Percentiles rank a stretch among this genome's conserved stretches.
phyloP scores from a whole-genome alignment of 2,888 invertebrate genomes.

The Lasius fuliginosus region DNA sequence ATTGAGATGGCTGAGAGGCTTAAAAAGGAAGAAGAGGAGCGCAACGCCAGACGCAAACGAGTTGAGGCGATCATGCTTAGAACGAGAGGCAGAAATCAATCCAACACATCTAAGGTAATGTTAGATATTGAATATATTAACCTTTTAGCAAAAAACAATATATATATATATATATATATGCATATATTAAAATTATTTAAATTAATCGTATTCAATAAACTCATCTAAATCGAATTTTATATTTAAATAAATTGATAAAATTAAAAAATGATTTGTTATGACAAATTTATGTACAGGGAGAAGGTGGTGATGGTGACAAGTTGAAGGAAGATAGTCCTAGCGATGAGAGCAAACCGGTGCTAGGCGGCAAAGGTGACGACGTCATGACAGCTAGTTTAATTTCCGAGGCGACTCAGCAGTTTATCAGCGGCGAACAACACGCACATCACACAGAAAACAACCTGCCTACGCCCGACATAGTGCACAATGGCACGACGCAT shows the following conservation, averaged over 20 bases:
- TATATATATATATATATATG: not conserved
- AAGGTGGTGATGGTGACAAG: conserved; percentile 83
- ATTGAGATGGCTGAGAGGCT: conserved; percentile 94
- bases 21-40: conserved; percentile 95
- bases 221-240: not conserved
- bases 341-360: conserved; percentile 81
- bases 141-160: not conserved
- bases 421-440: conserved; percentile 83
- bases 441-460: conserved; percentile 80
- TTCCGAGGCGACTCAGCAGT: conserved; percentile 85
- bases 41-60: conserved; percentile 94
- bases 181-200: not conserved
- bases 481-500: conserved; percentile 82
- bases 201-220: not conserved
- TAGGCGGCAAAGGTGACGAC: conserved; percentile 82
- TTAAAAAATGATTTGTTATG: conserved; percentile 22
- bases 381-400: conserved; percentile 85
- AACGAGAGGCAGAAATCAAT: conserved; percentile 90
- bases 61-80: conserved; percentile 97
- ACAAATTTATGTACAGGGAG: conserved; percentile 74
- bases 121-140: not conserved
- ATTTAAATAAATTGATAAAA: not conserved
- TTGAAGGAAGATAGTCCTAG: conserved; percentile 84
- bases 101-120: conserved; percentile 86
- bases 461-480: conserved; percentile 74